Evolutionary conservation across 1,140 invertebrate species (phyloP).

Genomic region (Drosophila fuyamai): DNA sequence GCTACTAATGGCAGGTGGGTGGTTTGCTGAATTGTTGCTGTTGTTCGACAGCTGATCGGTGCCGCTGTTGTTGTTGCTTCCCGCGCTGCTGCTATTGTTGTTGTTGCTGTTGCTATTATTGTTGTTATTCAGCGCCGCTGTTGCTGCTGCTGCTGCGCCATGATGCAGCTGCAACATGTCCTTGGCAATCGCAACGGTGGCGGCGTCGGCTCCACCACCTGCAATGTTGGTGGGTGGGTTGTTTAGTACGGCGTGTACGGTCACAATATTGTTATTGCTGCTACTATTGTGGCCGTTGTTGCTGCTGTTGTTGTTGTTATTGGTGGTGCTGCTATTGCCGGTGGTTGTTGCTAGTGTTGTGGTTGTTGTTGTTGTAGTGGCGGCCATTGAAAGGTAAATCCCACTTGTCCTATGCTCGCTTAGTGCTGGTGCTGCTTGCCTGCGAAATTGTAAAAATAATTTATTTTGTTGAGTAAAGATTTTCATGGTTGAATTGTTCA

Average conservation of each 20-base stretch:
- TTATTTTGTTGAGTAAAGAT: too few relatives aligned
- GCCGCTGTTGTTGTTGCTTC: slow-evolving; percentile 44
- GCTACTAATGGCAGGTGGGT: slow-evolving; percentile 71
- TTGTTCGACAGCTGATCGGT: slow-evolving; percentile 53
- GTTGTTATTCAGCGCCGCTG: slow-evolving; percentile 57
- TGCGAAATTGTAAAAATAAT: not conserved
- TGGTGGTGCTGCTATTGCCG: slow-evolving; percentile 58
- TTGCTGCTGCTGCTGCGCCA: slow-evolving; percentile 65
- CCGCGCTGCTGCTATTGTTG: slow-evolving; percentile 46
- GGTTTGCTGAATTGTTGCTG: slow-evolving; percentile 73
- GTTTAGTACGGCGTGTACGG: slow-evolving; percentile 70
- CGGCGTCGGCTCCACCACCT: slow-evolving; percentile 68
- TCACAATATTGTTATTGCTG: slow-evolving; percentile 68
- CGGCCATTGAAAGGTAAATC: slow-evolving; percentile 75
- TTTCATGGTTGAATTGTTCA: too few relatives aligned
- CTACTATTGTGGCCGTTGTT: slow-evolving; percentile 36
- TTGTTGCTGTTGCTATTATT: slow-evolving; percentile 54
- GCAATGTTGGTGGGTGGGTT: slow-evolving; percentile 66
- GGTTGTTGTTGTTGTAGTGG: slow-evolving; percentile 76
- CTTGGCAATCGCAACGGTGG: slow-evolving; percentile 83
- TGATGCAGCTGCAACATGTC: slow-evolving; percentile 84
- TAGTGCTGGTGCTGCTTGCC: slow-evolving; percentile 42
- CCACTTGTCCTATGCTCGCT: slow-evolving; percentile 62
- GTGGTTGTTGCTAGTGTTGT: slow-evolving; percentile 70
- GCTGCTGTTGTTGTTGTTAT: slow-evolving; percentile 31